Evolutionary conservation across 2,113 vertebrate species (phyloP).

Genomic region (Rhegmatorhina hoffmannsi): DNA sequence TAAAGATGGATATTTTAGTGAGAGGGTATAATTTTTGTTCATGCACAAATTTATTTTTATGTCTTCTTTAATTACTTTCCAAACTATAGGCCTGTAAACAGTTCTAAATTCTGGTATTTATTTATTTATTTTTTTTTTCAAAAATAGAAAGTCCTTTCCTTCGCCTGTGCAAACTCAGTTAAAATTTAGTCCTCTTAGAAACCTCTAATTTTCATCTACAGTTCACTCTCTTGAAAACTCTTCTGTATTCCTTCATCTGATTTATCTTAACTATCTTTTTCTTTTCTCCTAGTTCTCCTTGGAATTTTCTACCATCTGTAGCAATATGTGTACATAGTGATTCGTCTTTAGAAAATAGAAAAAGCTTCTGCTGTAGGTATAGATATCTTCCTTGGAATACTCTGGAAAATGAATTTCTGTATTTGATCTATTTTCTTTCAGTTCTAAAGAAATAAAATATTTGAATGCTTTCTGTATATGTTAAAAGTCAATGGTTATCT

Average conservation of each 20-base stretch:
- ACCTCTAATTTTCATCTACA: background rate
- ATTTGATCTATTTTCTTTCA: background rate
- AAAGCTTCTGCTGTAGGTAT: constrained; percentile 71
- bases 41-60: background rate
- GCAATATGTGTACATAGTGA: constrained; percentile 67
- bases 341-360: constrained; percentile 73
- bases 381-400: constrained; percentile 58
- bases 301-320: constrained; percentile 75
- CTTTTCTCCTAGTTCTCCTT: constrained; percentile 80
- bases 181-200: background rate
- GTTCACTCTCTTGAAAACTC: background rate
- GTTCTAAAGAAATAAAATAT: background rate
- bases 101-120: background rate
- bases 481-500: background rate
- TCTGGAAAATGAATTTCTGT: background rate
- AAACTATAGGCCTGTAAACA: background rate
- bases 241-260: constrained; percentile 38
- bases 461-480: accelerated
- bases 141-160: background rate
- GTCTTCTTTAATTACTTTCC: background rate
- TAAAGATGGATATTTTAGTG: background rate
- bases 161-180: background rate
- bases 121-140: no score
- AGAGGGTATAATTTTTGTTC: background rate
- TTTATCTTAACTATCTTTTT: constrained; percentile 71